A percentile compares a stretch with the other conserved stretches of the same genome.
Conservation (phyloP, 2,888 invertebrate species). For the Hipparchia sbordonii region DNA sequence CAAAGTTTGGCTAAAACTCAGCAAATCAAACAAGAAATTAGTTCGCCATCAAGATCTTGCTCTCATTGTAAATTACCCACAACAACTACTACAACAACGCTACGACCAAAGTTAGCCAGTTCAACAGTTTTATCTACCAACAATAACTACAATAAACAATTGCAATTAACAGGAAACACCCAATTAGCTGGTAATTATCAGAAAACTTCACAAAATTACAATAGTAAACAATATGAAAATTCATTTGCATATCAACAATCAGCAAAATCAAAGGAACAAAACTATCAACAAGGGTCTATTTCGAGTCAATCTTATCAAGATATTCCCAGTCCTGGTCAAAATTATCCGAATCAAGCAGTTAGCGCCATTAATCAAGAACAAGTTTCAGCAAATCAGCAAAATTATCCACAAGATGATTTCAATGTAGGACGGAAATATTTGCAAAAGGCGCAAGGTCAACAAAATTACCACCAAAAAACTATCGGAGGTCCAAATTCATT, state of each 20-base stretch:
- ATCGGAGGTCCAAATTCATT: constrained; percentile 1
- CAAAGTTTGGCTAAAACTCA: constrained; percentile 10
- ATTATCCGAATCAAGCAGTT: constrained; percentile 12
- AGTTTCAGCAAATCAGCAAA: constrained; percentile 3
- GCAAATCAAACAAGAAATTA: constrained; percentile 21
- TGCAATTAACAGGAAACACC: constrained; percentile 5
- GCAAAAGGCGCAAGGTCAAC: constrained; percentile 15
- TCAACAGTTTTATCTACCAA: neutral
- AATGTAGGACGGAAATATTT: constrained; percentile 19
- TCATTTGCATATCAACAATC: neutral
- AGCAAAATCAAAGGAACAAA: neutral
- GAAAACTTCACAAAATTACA: neutral
- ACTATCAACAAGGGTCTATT: neutral
- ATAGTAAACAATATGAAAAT: constrained; percentile 13
- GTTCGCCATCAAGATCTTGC: constrained; percentile 73
- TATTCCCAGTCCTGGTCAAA: neutral
- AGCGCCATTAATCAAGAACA: constrained; percentile 5
- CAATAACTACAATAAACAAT: constrained; percentile 7
- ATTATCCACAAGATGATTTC: constrained; percentile 14
- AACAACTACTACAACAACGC: constrained; percentile 74
- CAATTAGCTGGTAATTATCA: constrained; percentile 7
- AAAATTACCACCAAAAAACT: neutral
- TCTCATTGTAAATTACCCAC: constrained; percentile 84
- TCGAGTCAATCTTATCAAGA: constrained; percentile 2
- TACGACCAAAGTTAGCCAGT: constrained; percentile 49